Evolutionary conservation across 1,140 invertebrate genomes (phyloP), one percentile per base, ranked within the genome.

Genomic region (Brachionus rubens): DNA sequence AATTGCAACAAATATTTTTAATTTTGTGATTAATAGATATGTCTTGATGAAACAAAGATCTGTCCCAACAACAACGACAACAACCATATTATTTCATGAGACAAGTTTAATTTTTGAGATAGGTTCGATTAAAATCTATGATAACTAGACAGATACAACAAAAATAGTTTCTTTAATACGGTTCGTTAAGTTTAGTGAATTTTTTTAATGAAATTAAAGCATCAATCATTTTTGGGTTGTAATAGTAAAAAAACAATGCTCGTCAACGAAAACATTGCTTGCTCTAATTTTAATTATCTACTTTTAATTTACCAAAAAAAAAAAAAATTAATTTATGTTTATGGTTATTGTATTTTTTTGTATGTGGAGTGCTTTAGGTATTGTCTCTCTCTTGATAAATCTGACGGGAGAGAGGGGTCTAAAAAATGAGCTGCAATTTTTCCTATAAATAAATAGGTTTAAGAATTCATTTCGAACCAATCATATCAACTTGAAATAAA

Each of bases 181-280:
- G 54, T 59, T 59, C 28, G 36, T 33, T 59, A 59, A 36, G 28
- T 33, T 36, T 56, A 33, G 14, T n/a, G 0, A 59, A 16, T 36
- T 59, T 59, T 59, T 59, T 59, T 59, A 36, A 59, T 40, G 30
- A 40, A 59, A 59, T 59, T 59, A 59, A 16, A 59, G 19, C 54
- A 59, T 59, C 54, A 59, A 59, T 59, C 54, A 59, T 33, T 33
- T 59, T 36, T 59, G 10, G 3, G 12, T 19, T 16, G 36, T 36
- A 2, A 28, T 54, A 1, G 28, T 26, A 54, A 30, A 33, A 56
- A 24, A 56, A 33, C 36, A 5, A 36, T 9, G 33, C 33, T 36
- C 33, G 33, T 36, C 33, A 36, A 36, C 33, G 9, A 36, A 36
- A 36, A 5, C 3, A 9, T 5, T 36, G 33, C 9, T 5, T 36